Evolutionary conservation across 2,113 vertebrate genomes (phyloP), one percentile per base, ranked within the genome.

Genomic region (Phylloscopus trochilus): DNA sequence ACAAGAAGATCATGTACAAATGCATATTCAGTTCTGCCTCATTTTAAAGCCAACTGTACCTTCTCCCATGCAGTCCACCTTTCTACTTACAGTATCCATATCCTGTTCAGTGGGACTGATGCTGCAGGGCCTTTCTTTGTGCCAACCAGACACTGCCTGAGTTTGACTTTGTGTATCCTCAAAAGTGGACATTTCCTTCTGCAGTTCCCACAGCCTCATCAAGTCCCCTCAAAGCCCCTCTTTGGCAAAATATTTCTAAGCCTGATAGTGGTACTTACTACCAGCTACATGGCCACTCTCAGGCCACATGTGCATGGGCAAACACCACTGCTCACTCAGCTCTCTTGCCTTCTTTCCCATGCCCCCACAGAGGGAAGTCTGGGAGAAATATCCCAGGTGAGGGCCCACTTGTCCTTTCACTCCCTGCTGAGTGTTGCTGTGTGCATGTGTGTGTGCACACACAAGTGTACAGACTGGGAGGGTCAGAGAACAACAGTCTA

Each of bases 251-350:
- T 83, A 63, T 46, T 83, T 49, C 47, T 58, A 73, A 58, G 56
- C 10, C 46, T 52, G 23, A 53, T 11, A 79, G 53, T 60, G 51
- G 26, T 15, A 13, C 67, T 70, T 52, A 46, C 35, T 37, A 69
- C 56, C 72, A 81, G 13, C 47, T 44, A 41, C 9, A 5, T 4
- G 15, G 28, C 46, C 55, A 31, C 41, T 23, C 33, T 68, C 1
- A 1, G 66, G 26, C 0, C 66, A 43, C 1, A 0, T 1, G 1
- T 47, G 23, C 26, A 21, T 5, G 41, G 27, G 16, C 58, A 55
- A 66, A 33, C 69, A 82, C 43, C 17, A 8, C 41, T 11, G 11
- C 66, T 53, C 39, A 35, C 67, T 58, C 41, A 69, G 56, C 75
- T 90, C 68, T 56, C 53, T 69, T 4, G 1, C 66, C 31, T 86